These are phyloP conservation scores for Reticulitermes speratus DNA, from an alignment of 1,140 invertebrate genomes.

Conservation along the genomic window DNA sequence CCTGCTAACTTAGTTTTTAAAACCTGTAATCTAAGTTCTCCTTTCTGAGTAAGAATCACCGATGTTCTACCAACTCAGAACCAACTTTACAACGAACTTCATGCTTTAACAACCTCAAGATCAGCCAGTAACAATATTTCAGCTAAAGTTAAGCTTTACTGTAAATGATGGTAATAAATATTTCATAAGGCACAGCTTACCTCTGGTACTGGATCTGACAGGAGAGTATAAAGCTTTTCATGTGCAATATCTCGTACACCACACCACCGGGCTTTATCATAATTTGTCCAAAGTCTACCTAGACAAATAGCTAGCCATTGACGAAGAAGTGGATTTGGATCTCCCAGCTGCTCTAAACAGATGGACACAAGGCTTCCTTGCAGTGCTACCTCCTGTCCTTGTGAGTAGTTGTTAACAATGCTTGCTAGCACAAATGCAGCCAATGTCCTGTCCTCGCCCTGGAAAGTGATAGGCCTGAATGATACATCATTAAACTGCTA, in stretches of 20 bases:
- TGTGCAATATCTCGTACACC: slow-evolving; percentile 94
- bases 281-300: slow-evolving; percentile 91
- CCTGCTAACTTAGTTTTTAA: too few relatives aligned
- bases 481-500: slow-evolving; percentile 21
- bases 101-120: too few relatives aligned
- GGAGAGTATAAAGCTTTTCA: slow-evolving; percentile 83
- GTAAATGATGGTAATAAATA: too few relatives aligned
- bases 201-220: slow-evolving; percentile 81
- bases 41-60: too few relatives aligned
- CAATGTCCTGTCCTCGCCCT: slow-evolving; percentile 83
- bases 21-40: too few relatives aligned
- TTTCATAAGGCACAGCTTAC: slow-evolving; percentile 48
- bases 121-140: too few relatives aligned
- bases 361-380: slow-evolving; percentile 85
- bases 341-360: slow-evolving; percentile 79
- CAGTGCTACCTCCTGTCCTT: slow-evolving; percentile 84
- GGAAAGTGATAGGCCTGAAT: slow-evolving; percentile 40
- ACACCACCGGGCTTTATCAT: slow-evolving; percentile 91
- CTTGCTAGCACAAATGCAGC: slow-evolving; percentile 90
- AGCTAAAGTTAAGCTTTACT: too few relatives aligned
- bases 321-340: slow-evolving; percentile 65
- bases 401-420: slow-evolving; percentile 85
- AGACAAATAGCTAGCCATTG: slow-evolving; percentile 94
- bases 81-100: too few relatives aligned
- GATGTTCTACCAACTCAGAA: too few relatives aligned